Percentiles rank a stretch among this genome's conserved stretches.
phyloP scores from a whole-genome alignment of 1,140 invertebrate species.

The Archivesica marissinica region DNA sequence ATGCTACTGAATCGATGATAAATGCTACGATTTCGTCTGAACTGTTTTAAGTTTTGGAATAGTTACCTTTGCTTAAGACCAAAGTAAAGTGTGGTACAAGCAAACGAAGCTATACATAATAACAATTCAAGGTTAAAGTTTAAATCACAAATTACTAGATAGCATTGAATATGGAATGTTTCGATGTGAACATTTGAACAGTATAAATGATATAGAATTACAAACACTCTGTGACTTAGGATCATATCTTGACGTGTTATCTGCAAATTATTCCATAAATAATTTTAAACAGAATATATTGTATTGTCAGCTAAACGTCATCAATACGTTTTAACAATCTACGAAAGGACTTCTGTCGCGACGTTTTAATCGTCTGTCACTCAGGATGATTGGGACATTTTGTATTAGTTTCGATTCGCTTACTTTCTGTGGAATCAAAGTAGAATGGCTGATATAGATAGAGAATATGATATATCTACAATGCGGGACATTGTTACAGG shows the following conservation, averaged over 20 bases:
- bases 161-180: constrained; percentile 11
- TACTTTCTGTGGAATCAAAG: background rate
- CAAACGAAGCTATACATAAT: background rate
- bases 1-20: no score
- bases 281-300: constrained; percentile 42
- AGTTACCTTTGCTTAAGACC: no score
- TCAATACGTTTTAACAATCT: background rate
- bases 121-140: constrained; percentile 30
- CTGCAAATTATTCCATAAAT: constrained; percentile 50
- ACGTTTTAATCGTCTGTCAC: constrained; percentile 43
- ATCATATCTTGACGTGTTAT: constrained; percentile 38
- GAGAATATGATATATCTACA: background rate
- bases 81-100: no score
- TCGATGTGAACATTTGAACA: constrained; percentile 21
- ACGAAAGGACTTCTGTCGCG: constrained; percentile 44
- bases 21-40: no score
- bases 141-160: constrained; percentile 11
- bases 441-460: background rate
- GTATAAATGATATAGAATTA: constrained; percentile 36
- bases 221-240: constrained; percentile 8
- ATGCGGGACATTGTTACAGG: background rate
- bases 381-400: background rate
- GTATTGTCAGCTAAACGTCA: constrained; percentile 1
- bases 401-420: constrained; percentile 17
- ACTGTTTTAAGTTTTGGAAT: no score